Percentiles rank a stretch among this genome's conserved stretches.
Evolutionary conservation across 2,797 vertebrate genomes (phyloP).

Genomic region (Saxicola maurus): DNA sequence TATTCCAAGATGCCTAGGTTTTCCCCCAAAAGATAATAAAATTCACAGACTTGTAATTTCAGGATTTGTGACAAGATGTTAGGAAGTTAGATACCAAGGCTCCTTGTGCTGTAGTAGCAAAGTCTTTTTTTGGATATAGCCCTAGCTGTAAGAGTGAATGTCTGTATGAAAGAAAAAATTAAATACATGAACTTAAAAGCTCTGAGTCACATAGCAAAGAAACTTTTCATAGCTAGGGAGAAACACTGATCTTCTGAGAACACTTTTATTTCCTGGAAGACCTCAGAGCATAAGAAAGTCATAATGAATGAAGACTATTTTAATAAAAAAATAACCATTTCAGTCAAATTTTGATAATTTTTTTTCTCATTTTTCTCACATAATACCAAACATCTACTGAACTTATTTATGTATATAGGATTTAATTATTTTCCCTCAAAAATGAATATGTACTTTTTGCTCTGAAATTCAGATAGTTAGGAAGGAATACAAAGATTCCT

Average conservation of each 20-base stretch:
- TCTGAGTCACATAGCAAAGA: neutral
- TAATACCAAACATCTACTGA: neutral
- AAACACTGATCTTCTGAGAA: neutral
- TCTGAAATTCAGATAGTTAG: neutral
- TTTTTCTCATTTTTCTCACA: neutral
- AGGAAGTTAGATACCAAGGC: neutral
- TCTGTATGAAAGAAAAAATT: neutral
- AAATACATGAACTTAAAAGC: constrained; percentile 4
- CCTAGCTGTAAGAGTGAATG: neutral
- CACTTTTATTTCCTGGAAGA: neutral
- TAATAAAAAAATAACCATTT: neutral
- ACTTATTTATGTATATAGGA: neutral
- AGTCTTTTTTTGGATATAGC: neutral
- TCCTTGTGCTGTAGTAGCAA: neutral
- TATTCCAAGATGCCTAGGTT: neutral
- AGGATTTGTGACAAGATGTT: neutral
- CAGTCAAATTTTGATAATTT: neutral
- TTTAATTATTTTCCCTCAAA: neutral
- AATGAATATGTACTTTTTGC: neutral
- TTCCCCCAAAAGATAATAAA: neutral
- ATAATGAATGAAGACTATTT: neutral
- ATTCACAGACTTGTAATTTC: neutral
- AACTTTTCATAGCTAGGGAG: neutral
- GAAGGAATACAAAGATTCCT: neutral
- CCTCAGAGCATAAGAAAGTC: neutral